Evolutionary conservation across 2,888 invertebrate species (phyloP).

Genomic region (Drosophila fulvimacula): DNA sequence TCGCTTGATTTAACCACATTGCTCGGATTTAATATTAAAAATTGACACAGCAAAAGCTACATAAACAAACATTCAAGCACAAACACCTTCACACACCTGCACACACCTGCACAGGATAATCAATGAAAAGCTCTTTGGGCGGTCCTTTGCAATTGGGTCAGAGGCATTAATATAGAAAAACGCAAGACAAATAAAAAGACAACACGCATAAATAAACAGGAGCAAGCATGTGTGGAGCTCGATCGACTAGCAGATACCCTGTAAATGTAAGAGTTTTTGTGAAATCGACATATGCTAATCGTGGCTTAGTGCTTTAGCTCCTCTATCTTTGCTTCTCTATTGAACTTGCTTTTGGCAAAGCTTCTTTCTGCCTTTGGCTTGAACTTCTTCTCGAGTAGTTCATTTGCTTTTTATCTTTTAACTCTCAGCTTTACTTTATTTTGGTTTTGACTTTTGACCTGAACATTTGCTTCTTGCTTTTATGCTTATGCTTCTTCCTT

Average conservation of each 20-base stretch:
- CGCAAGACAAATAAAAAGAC: slow-evolving; percentile 8
- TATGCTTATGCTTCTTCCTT: background rate
- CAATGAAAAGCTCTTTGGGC: slow-evolving; percentile 37
- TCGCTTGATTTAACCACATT: slow-evolving; percentile 72
- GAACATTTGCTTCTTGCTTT: too few relatives aligned
- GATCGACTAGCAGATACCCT: slow-evolving; percentile 14
- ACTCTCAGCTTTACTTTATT: too few relatives aligned
- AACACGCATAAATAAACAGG: slow-evolving; percentile 14
- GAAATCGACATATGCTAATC: background rate
- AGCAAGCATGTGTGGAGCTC: background rate
- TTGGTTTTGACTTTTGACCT: too few relatives aligned
- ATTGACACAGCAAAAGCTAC: slow-evolving; percentile 39
- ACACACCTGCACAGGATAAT: slow-evolving; percentile 33
- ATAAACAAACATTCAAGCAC: slow-evolving; percentile 16
- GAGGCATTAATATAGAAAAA: slow-evolving; percentile 14
- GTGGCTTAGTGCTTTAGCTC: background rate
- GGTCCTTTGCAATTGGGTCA: slow-evolving; percentile 45
- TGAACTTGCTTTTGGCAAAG: background rate
- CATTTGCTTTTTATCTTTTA: too few relatives aligned
- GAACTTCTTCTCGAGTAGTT: background rate
- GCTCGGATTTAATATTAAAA: slow-evolving; percentile 60
- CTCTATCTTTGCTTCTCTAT: background rate
- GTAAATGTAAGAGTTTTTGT: background rate
- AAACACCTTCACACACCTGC: background rate
- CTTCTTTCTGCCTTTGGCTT: background rate